Evolutionary conservation across 2,888 invertebrate genomes (phyloP).

Genomic region (Eustalomyia histrio): DNA sequence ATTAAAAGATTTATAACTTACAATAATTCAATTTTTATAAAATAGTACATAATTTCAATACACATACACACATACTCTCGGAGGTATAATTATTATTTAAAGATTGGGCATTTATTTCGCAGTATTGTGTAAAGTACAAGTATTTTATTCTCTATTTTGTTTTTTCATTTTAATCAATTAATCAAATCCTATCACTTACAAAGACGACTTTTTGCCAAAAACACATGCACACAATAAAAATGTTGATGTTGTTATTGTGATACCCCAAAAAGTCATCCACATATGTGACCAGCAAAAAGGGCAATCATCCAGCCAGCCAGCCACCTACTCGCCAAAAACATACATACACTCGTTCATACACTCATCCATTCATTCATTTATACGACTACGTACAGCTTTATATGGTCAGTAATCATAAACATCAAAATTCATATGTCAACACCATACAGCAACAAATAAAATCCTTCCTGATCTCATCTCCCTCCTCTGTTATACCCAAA

Average conservation of each 20-base stretch:
- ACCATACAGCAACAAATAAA: conserved; percentile 36
- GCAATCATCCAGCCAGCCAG: conserved; percentile 17
- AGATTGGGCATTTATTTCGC: not conserved
- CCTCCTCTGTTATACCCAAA: too few species aligned
- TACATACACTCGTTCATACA: not conserved
- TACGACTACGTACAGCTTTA: not conserved
- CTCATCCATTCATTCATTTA: not conserved
- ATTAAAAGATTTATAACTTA: conserved; percentile 22
- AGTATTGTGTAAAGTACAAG: not conserved
- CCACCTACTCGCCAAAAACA: not conserved
- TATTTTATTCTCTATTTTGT: conserved; percentile 5
- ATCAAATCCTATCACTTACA: conserved; percentile 59
- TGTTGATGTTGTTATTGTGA: not conserved
- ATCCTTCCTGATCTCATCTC: not conserved
- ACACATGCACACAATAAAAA: not conserved
- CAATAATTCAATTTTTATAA: not conserved
- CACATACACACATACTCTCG: not conserved
- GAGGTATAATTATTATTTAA: conserved; percentile 18
- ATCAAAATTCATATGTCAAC: conserved; percentile 66
- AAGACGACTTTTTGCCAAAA: not conserved
- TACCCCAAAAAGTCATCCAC: conserved; percentile 50
- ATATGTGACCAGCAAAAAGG: conserved; percentile 54
- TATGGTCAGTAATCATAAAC: conserved; percentile 60
- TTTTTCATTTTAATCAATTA: conserved; percentile 53
- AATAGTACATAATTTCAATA: conserved; percentile 2